Conservation (phyloP, 2,113 vertebrate species). For the Zosterops lateralis region DNA sequence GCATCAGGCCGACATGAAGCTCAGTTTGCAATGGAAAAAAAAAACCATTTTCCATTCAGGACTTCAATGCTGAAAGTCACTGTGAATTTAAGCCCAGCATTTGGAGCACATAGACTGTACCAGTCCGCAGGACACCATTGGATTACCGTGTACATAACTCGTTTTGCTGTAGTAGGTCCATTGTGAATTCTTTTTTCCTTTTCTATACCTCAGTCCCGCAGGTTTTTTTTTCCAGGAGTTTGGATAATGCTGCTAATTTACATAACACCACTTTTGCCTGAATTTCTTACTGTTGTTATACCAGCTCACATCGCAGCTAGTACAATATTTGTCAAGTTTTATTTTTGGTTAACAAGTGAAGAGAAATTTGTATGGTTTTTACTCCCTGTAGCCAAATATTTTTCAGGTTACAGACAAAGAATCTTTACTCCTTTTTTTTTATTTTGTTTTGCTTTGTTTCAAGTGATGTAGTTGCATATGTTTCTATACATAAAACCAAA, state of each 20-base stretch:
- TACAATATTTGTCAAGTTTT: background rate
- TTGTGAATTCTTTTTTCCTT: constrained; percentile 19
- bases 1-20: fast-evolving
- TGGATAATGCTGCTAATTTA: constrained; percentile 67
- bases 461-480: background rate
- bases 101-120: background rate
- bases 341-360: constrained; percentile 28
- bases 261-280: constrained; percentile 67
- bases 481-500: constrained; percentile 11
- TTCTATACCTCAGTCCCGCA: constrained; percentile 37
- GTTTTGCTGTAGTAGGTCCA: background rate
- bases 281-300: constrained; percentile 60
- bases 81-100: constrained; percentile 49
- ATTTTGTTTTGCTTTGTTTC: background rate
- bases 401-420: constrained; percentile 23
- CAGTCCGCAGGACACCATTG: background rate
- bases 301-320: constrained; percentile 31
- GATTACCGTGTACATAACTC: background rate
- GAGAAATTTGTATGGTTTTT: constrained; percentile 34
- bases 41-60: background rate
- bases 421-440: background rate
- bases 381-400: constrained; percentile 47
- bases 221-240: constrained; percentile 13
- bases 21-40: background rate
- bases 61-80: constrained; percentile 46